phyloP scores from a whole-genome alignment of 1,140 invertebrate species.

The Megalopta genalis region DNA sequence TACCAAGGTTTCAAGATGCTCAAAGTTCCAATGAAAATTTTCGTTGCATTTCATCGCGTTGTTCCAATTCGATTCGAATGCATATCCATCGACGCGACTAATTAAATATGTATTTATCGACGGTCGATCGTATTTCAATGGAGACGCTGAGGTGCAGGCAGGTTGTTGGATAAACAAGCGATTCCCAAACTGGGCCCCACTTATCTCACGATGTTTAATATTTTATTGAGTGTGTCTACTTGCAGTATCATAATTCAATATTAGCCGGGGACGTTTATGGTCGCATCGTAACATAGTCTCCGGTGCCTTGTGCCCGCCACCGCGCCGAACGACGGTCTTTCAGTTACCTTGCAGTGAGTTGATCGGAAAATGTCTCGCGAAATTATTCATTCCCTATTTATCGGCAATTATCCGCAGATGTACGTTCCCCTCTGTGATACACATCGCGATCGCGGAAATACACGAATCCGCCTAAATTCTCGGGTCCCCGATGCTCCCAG shows the following conservation, averaged over 20 bases:
- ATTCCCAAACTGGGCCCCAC: neutral
- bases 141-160: neutral
- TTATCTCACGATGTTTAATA: constrained; percentile 39
- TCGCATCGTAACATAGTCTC: constrained; percentile 37
- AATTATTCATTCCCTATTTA: constrained; percentile 19
- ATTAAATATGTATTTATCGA: too few relatives aligned
- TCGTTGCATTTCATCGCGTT: too few relatives aligned
- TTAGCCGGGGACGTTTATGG: constrained; percentile 43
- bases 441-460: too few relatives aligned
- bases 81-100: too few relatives aligned
- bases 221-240: constrained; percentile 40
- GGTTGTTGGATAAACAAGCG: constrained; percentile 34
- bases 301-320: constrained; percentile 3
- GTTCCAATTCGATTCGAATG: too few relatives aligned
- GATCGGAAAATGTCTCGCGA: neutral
- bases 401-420: neutral
- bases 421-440: too few relatives aligned
- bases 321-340: constrained; percentile 7
- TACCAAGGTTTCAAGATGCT: too few relatives aligned
- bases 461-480: too few relatives aligned
- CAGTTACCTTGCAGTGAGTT: constrained; percentile 1
- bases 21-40: too few relatives aligned
- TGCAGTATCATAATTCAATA: constrained; percentile 46
- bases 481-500: too few relatives aligned
- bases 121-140: too few relatives aligned